These are phyloP conservation scores for Liparis tanakae DNA, from an alignment of 2,797 vertebrate species.

Conservation along the genomic window DNA sequence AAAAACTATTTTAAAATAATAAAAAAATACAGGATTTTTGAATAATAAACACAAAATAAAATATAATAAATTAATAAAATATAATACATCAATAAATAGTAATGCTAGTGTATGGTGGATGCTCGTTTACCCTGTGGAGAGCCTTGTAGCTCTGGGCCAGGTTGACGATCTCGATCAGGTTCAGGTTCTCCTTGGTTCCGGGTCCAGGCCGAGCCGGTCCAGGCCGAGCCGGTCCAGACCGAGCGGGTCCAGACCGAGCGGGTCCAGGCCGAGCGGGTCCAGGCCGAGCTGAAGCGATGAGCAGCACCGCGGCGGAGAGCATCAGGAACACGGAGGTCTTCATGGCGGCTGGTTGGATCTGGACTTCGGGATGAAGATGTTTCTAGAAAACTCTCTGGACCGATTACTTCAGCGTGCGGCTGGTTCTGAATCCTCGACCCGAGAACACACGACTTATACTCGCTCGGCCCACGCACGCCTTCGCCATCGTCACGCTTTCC, in stretches of 20 bases:
- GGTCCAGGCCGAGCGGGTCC: too few species aligned
- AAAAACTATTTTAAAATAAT: too few species aligned
- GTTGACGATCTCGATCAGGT: neutral
- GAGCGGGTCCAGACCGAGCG: too few species aligned
- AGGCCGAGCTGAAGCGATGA: neutral
- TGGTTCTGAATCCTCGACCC: constrained; percentile 26
- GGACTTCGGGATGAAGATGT: neutral
- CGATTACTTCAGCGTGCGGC: constrained; percentile 15
- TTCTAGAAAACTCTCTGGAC: constrained; percentile 5
- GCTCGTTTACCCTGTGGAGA: constrained; percentile 30
- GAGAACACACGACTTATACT: constrained; percentile 52
- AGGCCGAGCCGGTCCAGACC: too few species aligned
- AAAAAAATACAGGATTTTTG: too few species aligned
- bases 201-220: too few species aligned
- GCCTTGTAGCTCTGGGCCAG: fast-evolving
- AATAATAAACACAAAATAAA: too few species aligned
- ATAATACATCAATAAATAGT: too few species aligned
- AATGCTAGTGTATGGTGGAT: too few species aligned
- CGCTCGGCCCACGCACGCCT: constrained; percentile 46
- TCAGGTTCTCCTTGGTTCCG: neutral
- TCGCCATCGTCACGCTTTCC: neutral
- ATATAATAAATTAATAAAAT: too few species aligned
- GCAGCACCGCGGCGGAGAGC: constrained; percentile 1
- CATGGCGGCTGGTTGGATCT: constrained; percentile 18
- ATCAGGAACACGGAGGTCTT: constrained; percentile 39